These are phyloP conservation scores for Silurus meridionalis DNA, from an alignment of 2,113 vertebrate species.

Conservation along the genomic window DNA sequence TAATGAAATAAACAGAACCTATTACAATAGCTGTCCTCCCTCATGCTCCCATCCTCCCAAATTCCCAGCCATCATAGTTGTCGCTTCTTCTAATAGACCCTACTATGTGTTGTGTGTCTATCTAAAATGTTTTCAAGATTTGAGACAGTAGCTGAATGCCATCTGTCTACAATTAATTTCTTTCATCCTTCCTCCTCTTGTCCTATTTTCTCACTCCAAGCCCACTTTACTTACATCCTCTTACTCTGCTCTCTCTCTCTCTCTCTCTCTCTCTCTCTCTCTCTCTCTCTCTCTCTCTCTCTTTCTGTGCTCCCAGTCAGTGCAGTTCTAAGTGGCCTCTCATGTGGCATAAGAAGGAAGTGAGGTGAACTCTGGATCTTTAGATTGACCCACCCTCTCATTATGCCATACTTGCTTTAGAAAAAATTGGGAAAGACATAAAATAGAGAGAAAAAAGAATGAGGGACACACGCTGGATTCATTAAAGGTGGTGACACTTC, in stretches of 20 bases:
- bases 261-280: conserved; percentile 20
- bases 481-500: conserved; percentile 10
- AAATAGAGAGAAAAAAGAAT: conserved; percentile 41
- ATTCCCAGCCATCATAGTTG: conserved; percentile 38
- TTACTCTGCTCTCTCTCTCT: conserved; percentile 29
- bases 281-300: conserved; percentile 15
- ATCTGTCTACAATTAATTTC: conserved; percentile 26
- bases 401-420: conserved; percentile 67
- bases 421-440: conserved; percentile 3
- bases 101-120: not conserved
- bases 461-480: conserved; percentile 42
- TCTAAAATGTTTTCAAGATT: conserved; percentile 23
- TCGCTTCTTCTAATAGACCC: conserved; percentile 10
- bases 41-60: conserved; percentile 54
- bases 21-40: conserved; percentile 71
- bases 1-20: conserved; percentile 84
- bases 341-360: conserved; percentile 60
- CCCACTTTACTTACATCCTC: conserved; percentile 50
- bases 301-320: conserved; percentile 57
- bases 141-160: conserved; percentile 6
- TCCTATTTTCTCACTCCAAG: conserved; percentile 64
- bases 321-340: conserved; percentile 51
- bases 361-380: conserved; percentile 65
- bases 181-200: conserved; percentile 56
- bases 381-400: conserved; percentile 71